Evolutionary conservation across 2,113 vertebrate species (phyloP).

Genomic region (Hyla sarda): DNA sequence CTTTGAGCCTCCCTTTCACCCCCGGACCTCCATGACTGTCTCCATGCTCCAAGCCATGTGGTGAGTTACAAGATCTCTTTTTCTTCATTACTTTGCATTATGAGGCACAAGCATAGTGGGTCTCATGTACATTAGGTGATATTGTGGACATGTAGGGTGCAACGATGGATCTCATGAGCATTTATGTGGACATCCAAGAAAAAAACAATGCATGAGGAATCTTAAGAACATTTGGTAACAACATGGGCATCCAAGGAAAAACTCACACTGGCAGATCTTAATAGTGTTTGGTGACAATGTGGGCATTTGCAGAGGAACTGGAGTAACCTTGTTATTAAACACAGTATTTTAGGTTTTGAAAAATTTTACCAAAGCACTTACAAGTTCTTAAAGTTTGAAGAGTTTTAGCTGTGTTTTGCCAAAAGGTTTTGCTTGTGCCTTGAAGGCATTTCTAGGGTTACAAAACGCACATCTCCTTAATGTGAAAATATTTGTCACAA

Average conservation of each 20-base stretch:
- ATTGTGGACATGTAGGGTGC: neutral
- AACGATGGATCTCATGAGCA: neutral
- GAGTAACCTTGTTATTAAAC: neutral
- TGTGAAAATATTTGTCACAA: constrained; percentile 27
- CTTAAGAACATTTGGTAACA: too few species aligned
- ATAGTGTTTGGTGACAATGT: neutral
- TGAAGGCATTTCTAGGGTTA: neutral
- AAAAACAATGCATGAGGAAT: too few species aligned
- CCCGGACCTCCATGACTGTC: too few species aligned
- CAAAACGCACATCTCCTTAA: neutral
- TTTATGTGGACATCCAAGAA: too few species aligned
- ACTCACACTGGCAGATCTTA: neutral
- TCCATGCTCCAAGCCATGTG: too few species aligned
- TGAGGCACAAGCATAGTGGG: too few species aligned
- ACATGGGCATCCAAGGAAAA: neutral
- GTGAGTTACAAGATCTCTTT: too few species aligned
- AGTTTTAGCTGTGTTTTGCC: neutral
- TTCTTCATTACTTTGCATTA: too few species aligned
- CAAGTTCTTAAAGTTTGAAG: neutral
- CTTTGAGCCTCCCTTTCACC: too few species aligned
- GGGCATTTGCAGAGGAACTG: neutral
- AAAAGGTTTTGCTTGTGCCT: neutral
- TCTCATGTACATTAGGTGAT: neutral
- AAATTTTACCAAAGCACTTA: neutral
- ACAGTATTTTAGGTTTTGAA: neutral